phyloP scores from a whole-genome alignment of 2,113 vertebrate genomes.

The Hyla sarda region DNA sequence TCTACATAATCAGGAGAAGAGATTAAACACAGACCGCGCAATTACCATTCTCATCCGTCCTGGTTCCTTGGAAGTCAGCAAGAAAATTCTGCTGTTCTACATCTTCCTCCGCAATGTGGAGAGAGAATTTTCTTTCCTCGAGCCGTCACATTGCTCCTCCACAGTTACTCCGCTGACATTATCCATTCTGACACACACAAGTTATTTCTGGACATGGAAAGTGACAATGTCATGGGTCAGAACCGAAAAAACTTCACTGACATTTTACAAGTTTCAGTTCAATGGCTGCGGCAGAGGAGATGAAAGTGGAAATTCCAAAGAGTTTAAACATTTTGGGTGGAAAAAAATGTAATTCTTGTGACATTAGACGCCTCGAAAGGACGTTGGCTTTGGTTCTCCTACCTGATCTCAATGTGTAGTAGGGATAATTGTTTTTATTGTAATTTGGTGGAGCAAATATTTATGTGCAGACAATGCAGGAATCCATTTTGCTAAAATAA shows the following conservation, averaged over 20 bases:
- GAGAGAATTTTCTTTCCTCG: background rate
- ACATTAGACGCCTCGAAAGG: background rate
- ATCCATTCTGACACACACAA: conserved; percentile 23
- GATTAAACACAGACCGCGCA: conserved; percentile 43
- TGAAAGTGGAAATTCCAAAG: conserved; percentile 13
- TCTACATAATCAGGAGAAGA: conserved; percentile 51
- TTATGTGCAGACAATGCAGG: background rate
- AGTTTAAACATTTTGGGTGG: conserved; percentile 18
- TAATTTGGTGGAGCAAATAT: background rate
- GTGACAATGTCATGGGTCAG: conserved; percentile 21
- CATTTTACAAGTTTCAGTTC: conserved; percentile 53
- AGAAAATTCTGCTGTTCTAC: rapidly evolving
- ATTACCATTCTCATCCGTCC: background rate
- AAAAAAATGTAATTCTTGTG: background rate
- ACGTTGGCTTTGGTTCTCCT: background rate
- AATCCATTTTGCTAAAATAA: background rate
- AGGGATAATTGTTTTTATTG: background rate
- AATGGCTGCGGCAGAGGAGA: conserved; percentile 15
- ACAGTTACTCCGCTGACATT: conserved; percentile 38
- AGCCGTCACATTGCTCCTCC: conserved; percentile 33
- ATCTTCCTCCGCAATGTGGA: rapidly evolving
- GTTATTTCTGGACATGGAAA: conserved; percentile 56
- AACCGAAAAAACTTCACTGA: conserved; percentile 39
- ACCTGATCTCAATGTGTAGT: background rate
- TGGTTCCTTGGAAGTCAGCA: background rate